Base-by-base conservation (phyloP, 1,140 invertebrate genomes). In the Lutraria rhynchaena region DNA sequence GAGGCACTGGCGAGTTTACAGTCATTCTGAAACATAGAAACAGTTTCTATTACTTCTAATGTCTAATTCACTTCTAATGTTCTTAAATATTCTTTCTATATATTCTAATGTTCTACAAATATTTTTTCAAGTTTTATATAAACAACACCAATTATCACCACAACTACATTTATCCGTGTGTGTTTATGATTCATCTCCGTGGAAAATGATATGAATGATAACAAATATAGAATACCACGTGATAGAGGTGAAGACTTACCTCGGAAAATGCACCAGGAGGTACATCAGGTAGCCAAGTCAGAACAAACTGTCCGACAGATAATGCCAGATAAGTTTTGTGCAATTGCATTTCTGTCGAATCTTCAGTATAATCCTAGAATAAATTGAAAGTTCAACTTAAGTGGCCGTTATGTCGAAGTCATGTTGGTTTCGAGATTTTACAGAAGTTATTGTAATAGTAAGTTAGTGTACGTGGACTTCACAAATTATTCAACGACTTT, bases 221-320 rank as follows among this genome's bases (percentile, higher is more conserved):
- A 9, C 44, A 49, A 49, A 11, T 49, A 49, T 19, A 19, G 9
- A 49, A 19, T 49, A n/a, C n/a, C n/a, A n/a, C n/a, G n/a, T n/a
- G n/a, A n/a, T n/a, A n/a, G n/a, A n/a, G n/a, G n/a, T n/a, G n/a
- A 9, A 19, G 4, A 65, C 5, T 67, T 1, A 67, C 63, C 63
- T 67, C 44, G 46, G n/a, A 4, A 5, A 31, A 3, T 31, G 63
- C 3, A 27, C 49, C 44, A 19, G 17, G 24, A 24, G 24, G 19
- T 17, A n/a, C 41, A 41, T 67, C 63, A 9, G 63, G 37, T 31
- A 67, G 49, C 44, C 63, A 67, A 0, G 63, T 67, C 13, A 67
- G 41, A 2, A 67, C 19, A 49, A 67, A 67, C 41, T 67, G 63
- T 3, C 13, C 24, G 0, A 67, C 9, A 49, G 41, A 22, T 24